A percentile compares a stretch with the other conserved stretches of the same genome.
Evolutionary conservation across 2,888 invertebrate genomes (phyloP).

Genomic region (Latrodectus elegans): DNA sequence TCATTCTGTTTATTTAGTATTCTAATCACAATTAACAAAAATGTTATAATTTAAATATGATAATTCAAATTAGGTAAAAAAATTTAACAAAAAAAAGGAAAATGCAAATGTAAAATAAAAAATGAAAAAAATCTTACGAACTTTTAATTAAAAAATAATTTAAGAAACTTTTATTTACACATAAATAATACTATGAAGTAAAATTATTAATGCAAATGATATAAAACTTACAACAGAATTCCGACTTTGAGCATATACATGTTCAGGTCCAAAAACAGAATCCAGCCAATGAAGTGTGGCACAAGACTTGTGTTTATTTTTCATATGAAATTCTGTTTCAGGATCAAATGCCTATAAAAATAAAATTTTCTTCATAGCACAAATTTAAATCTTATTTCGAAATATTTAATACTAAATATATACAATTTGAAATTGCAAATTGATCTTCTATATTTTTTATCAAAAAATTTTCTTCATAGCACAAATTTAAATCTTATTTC

Average conservation of each 20-base stretch:
- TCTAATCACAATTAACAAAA: too few relatives aligned
- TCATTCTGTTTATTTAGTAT: too few relatives aligned
- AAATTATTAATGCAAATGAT: not conserved
- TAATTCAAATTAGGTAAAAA: too few relatives aligned
- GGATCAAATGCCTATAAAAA: conserved; percentile 76
- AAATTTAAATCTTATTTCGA: not conserved
- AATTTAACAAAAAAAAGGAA: too few relatives aligned
- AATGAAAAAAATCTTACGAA: not conserved
- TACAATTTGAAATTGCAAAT: too few relatives aligned
- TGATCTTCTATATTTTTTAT: too few relatives aligned
- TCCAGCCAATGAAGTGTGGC: conserved; percentile 73
- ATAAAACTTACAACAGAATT: conserved; percentile 46
- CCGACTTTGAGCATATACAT: conserved; percentile 72
- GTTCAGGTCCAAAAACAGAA: conserved; percentile 72
- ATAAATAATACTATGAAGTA: not conserved
- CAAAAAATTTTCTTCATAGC: not conserved
- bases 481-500: not conserved
- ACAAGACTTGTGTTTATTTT: conserved; percentile 73
- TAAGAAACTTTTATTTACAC: not conserved
- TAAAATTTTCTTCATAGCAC: not conserved
- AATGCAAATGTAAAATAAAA: not conserved
- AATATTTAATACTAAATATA: too few relatives aligned
- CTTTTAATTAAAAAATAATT: not conserved
- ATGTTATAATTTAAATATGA: too few relatives aligned
- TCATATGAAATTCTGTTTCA: conserved; percentile 76